Evolutionary conservation across 2,888 invertebrate genomes (phyloP), one percentile per base, ranked within the genome.

Genomic region (Sipunculus nudus): DNA sequence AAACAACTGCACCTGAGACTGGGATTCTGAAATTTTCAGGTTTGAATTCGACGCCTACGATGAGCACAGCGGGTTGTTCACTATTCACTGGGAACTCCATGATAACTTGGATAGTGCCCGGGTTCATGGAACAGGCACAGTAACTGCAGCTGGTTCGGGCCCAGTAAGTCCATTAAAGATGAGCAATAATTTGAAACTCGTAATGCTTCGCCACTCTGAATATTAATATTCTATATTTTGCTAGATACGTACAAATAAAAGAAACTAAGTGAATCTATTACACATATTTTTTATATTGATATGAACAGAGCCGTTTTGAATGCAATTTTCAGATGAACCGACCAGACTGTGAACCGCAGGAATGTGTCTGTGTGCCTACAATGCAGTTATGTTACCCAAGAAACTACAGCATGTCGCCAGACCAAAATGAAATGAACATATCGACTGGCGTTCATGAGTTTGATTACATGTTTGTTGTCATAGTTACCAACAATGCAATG

Each of bases 1-100:
- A n/a, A n/a, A n/a, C n/a, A n/a, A n/a, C n/a, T n/a, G n/a, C n/a
- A n/a, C n/a, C n/a, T n/a, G n/a, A n/a, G n/a, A n/a, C n/a, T n/a
- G n/a, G n/a, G n/a, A n/a, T n/a, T n/a, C n/a, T n/a, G n/a, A n/a
- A n/a, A n/a, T n/a, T 6, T 35, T 6, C 50, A 50, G 50, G 28
- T 28, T 53, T 8, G 28, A 53, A 10, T 53, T 53, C 41, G 53
- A 53, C n/a, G 31, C 45, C 25, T 54, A 45, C 19, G 54, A 54
- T 45, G 31, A 45, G 13, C 45, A 54, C 46, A 35, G 35, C 16
- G 54, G 54, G 16, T 16, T 54, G 43, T 19, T 23, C 6, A 13
- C 19, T 19, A 29, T 54, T 21, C 31, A 43, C 45, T 54, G 54
- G 54, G 45, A 45, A 26, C 28, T 54, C 0, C 31, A 54, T 28